Conservation (phyloP, 2,888 invertebrate species). For the Pteria penguin region DNA sequence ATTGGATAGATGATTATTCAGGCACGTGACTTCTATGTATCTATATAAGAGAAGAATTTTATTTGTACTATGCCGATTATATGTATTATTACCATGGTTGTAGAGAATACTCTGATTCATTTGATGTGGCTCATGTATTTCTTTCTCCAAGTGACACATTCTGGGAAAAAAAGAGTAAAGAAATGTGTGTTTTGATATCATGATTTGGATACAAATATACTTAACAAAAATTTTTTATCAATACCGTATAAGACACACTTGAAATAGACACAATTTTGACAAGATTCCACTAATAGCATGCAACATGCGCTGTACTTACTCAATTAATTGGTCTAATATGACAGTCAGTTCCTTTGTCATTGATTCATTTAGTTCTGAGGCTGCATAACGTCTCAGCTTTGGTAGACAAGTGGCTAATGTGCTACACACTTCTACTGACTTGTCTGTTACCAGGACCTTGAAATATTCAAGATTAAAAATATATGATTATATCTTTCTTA, state of each 20-base stretch:
- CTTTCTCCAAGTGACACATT: slow-evolving; percentile 68
- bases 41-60: too few relatives aligned
- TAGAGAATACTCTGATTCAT: slow-evolving; percentile 75
- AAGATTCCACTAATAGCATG: too few relatives aligned
- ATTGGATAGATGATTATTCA: not conserved
- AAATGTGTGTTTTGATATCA: too few relatives aligned
- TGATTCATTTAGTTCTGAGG: slow-evolving; percentile 65
- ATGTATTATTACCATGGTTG: slow-evolving; percentile 63
- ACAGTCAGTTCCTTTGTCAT: slow-evolving; percentile 60
- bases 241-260: not conserved
- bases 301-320: too few relatives aligned
- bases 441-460: not conserved
- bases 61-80: too few relatives aligned
- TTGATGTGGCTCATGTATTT: slow-evolving; percentile 66
- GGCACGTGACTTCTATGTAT: slow-evolving; percentile 14
- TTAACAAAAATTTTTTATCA: too few relatives aligned
- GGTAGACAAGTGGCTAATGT: slow-evolving; percentile 64
- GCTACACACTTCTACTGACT: slow-evolving; percentile 41
- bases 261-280: too few relatives aligned
- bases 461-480: too few relatives aligned
- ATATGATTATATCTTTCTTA: too few relatives aligned
- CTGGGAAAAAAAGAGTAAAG: slow-evolving; percentile 58
- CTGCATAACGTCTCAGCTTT: slow-evolving; percentile 61
- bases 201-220: too few relatives aligned
- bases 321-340: slow-evolving; percentile 55